A percentile compares a stretch with the other conserved stretches of the same genome.
Evolutionary conservation across 2,797 vertebrate genomes (phyloP).

Genomic region (Psittacula derbiana): DNA sequence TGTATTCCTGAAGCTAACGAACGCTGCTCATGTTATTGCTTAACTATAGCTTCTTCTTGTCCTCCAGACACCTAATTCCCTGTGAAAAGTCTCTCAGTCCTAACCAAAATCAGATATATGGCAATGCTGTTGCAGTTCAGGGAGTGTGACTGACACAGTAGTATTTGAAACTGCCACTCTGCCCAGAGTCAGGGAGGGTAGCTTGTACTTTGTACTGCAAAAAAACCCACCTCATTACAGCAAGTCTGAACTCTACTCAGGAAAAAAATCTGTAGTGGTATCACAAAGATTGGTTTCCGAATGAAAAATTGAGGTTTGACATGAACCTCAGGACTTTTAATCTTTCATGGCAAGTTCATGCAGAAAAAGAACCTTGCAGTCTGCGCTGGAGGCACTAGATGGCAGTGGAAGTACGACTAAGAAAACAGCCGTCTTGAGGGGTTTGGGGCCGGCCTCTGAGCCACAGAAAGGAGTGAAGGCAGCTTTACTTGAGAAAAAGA

Average conservation of each 20-base stretch:
- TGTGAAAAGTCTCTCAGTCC: conserved; percentile 33
- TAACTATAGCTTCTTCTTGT: background rate
- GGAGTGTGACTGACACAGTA: conserved; percentile 19
- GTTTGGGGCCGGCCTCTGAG: background rate
- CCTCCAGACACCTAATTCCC: background rate
- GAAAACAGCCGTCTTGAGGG: background rate
- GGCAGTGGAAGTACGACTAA: conserved; percentile 65
- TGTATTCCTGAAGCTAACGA: background rate
- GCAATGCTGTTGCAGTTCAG: conserved; percentile 39
- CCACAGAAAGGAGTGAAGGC: background rate
- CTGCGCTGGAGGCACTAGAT: conserved; percentile 54
- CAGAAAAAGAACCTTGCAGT: background rate
- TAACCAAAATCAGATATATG: conserved; percentile 56
- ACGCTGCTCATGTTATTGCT: background rate
- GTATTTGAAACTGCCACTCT: conserved; percentile 50
- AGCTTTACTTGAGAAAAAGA: conserved; percentile 32
- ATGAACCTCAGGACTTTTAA: conserved; percentile 24
- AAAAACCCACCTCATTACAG: conserved; percentile 35
- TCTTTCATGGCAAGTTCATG: conserved; percentile 11
- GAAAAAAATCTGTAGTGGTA: conserved; percentile 44
- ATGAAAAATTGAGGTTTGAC: conserved; percentile 60
- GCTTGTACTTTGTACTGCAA: conserved; percentile 24
- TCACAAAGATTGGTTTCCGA: conserved; percentile 62
- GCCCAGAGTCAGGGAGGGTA: background rate
- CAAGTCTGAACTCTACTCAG: conserved; percentile 4